Evolutionary conservation across 2,888 invertebrate species (phyloP), one percentile per base, ranked within the genome.

Genomic region (Adela reaumurella): DNA sequence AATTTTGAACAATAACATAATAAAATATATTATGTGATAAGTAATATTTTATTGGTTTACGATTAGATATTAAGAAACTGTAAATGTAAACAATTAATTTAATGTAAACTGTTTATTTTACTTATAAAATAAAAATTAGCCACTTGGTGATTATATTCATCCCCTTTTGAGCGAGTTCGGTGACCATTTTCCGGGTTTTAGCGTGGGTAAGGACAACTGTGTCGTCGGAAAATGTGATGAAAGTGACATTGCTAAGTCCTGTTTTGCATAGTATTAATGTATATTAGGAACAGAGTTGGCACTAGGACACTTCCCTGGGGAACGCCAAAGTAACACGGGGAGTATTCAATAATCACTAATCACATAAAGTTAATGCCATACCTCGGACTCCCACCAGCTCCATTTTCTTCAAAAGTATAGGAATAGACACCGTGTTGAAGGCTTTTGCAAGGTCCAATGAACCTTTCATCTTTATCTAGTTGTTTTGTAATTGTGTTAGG

Each of bases 371-470:
- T 11, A 47, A 24, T 16, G 47, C 47, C 5, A 11, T 20, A 5
- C 47, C 47, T 14, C 47, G 43, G 14, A 47, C 17, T 14, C 47
- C 43, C 2, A 19, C 16, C 2, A 41, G 35, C 41, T 46, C 46
- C 17, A 46, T 16, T 18, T 46, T 46, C 8, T 14, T 28, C n/a
- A n/a, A n/a, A n/a, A n/a, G n/a, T n/a, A n/a, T n/a, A n/a, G n/a
- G n/a, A n/a, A n/a, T n/a, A n/a, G n/a, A n/a, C n/a, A n/a, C n/a
- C n/a, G n/a, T n/a, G n/a, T n/a, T n/a, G n/a, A n/a, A n/a, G n/a
- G n/a, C n/a, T n/a, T n/a, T n/a, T n/a, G n/a, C n/a, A n/a, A n/a
- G n/a, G n/a, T n/a, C n/a, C n/a, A n/a, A n/a, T n/a, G n/a, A n/a
- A n/a, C n/a, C n/a, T n/a, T n/a, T n/a, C n/a, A n/a, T n/a, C n/a